Evolutionary conservation across 2,113 vertebrate species (phyloP).

Genomic region (Phyllostomus hastatus): DNA sequence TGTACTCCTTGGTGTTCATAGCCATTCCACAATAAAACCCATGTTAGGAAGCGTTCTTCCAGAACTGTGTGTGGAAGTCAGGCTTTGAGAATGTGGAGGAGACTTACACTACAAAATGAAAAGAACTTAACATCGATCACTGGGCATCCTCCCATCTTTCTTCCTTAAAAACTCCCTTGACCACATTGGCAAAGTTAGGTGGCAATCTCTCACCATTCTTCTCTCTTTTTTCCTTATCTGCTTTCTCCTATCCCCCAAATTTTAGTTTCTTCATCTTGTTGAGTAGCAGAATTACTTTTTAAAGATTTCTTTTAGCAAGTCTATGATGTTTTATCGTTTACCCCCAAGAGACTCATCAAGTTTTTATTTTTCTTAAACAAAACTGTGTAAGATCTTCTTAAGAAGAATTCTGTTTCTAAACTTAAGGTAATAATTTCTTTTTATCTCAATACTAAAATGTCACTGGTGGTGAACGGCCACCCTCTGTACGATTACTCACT

Average conservation of each 20-base stretch:
- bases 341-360: neutral
- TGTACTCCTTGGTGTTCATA: neutral
- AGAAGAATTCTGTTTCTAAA: neutral
- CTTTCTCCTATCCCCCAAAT: neutral
- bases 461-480: neutral
- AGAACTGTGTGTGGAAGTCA: neutral
- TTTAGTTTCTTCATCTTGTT: neutral
- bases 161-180: neutral
- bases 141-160: neutral
- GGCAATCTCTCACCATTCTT: neutral
- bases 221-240: neutral
- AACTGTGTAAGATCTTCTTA: neutral
- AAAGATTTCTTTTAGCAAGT: neutral
- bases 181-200: neutral
- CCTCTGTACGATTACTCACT: neutral
- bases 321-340: neutral
- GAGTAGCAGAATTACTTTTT: neutral
- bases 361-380: neutral
- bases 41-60: neutral
- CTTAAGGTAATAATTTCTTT: slow-evolving; percentile 4
- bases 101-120: neutral
- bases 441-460: neutral
- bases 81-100: neutral
- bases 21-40: neutral
- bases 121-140: neutral